Percentiles rank a stretch among this genome's conserved stretches.
Evolutionary conservation across 2,888 invertebrate genomes (phyloP).

Genomic region (Phalera bucephala): DNA sequence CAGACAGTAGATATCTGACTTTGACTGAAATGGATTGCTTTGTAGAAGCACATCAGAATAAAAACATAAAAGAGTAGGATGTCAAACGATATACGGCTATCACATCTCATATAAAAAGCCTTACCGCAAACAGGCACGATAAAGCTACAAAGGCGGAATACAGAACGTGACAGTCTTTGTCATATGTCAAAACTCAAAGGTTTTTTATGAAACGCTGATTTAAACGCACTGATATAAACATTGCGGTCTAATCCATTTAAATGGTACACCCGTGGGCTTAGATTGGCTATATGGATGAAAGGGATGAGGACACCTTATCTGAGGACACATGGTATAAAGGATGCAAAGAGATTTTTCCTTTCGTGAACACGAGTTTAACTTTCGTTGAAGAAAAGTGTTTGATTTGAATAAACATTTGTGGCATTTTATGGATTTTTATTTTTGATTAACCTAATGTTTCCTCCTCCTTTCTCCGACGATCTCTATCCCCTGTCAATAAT

Average conservation of each 20-base stretch:
- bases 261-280: conserved; percentile 63
- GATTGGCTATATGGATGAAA: conserved; percentile 72
- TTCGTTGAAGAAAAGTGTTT: conserved; percentile 61
- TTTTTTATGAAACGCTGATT: conserved; percentile 37
- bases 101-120: conserved; percentile 7
- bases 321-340: conserved; percentile 53
- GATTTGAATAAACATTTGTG: no score
- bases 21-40: neutral
- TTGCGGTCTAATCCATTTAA: conserved; percentile 60
- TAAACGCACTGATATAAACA: conserved; percentile 49
- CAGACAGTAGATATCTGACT: neutral
- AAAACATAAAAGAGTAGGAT: conserved; percentile 7
- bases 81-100: conserved; percentile 14
- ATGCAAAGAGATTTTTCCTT: conserved; percentile 59
- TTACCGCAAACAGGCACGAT: conserved; percentile 20
- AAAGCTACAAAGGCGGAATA: conserved; percentile 20
- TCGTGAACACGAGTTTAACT: conserved; percentile 57
- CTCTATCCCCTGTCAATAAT: no score
- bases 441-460: no score
- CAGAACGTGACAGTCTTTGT: conserved; percentile 30
- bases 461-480: no score
- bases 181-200: conserved; percentile 36
- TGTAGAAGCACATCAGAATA: conserved; percentile 1
- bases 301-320: conserved; percentile 63
- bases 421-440: no score